phyloP scores from a whole-genome alignment of 2,113 vertebrate genomes.

The Sigmodon hispidus region DNA sequence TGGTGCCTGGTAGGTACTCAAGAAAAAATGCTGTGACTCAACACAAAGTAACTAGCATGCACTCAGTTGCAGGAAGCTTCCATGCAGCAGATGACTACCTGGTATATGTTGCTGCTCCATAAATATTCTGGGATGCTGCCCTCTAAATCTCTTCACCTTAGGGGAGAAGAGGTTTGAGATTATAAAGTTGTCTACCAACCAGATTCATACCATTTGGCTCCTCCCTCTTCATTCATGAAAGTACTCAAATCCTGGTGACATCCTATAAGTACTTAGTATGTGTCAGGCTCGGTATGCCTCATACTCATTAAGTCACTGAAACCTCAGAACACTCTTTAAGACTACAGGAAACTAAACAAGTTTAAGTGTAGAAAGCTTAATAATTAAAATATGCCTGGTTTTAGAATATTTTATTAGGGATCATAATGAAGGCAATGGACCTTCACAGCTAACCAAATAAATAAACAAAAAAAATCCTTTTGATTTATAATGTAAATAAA shows the following conservation, averaged over 20 bases:
- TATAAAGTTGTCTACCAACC: background rate
- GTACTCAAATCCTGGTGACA: background rate
- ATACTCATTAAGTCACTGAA: background rate
- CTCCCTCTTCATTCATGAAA: background rate
- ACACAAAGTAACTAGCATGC: background rate
- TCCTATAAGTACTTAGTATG: background rate
- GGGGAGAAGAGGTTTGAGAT: background rate
- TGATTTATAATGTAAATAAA: conserved; percentile 71
- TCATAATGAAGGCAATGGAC: conserved; percentile 28
- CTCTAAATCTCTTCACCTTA: background rate
- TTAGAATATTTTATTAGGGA: conserved; percentile 23
- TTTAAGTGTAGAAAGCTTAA: background rate
- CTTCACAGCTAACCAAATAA: conserved; percentile 66
- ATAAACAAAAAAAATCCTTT: conserved; percentile 56
- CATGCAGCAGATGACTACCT: background rate
- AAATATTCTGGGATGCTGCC: background rate
- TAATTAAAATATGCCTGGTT: conserved; percentile 40
- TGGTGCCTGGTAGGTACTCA: background rate
- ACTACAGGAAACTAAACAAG: background rate
- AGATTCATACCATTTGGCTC: background rate
- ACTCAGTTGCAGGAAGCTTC: background rate
- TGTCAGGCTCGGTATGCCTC: background rate
- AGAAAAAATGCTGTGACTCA: background rate
- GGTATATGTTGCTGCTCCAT: background rate
- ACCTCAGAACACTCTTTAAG: background rate